phyloP scores from a whole-genome alignment of 2,113 vertebrate genomes.

The cattle (Bos taurus) region ARS-UCD2.0 NC_037329.1:122598501-122599000 shows the following conservation, averaged over 20 bases:
- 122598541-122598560: not conserved
- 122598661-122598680: not conserved
- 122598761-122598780: not conserved
- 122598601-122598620: not conserved
- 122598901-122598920: not conserved
- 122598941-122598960: slow-evolving; percentile 7
- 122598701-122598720: not conserved
- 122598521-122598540: not conserved
- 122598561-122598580: not conserved
- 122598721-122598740: not conserved
- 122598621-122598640: not conserved
- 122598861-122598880: not conserved
- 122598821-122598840: not conserved
- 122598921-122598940: not conserved
- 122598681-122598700: not conserved
- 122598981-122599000: slow-evolving; percentile 11
- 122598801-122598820: not conserved
- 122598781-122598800: not conserved
- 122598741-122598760: not conserved
- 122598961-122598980: not conserved
- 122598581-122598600: not conserved
- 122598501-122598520: not conserved
- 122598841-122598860: not conserved
- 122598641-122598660: not conserved
- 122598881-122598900: not conserved